Evolutionary conservation across 2,113 vertebrate genomes (phyloP).

Genomic region (Bos taurus): DNA sequence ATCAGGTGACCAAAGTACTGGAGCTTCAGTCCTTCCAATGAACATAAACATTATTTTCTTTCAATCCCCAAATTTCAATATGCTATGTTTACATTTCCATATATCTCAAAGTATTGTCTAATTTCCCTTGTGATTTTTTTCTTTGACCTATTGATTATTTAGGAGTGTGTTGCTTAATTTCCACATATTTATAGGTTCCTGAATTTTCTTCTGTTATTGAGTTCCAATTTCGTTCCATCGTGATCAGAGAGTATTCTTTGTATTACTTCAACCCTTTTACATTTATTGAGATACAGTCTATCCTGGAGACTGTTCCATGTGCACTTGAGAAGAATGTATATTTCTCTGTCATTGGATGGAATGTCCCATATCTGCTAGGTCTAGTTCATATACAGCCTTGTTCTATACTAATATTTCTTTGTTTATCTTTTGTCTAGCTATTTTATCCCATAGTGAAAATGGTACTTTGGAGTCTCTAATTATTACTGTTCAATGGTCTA

Average conservation of each 20-base stretch:
- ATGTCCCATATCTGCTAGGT: neutral
- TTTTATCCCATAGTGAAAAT: neutral
- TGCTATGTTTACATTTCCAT: neutral
- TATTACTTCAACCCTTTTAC: neutral
- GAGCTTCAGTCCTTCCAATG: neutral
- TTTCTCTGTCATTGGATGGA: neutral
- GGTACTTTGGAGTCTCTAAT: neutral
- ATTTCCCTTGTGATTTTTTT: neutral
- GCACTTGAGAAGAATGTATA: neutral
- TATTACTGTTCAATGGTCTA: neutral
- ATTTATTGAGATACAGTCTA: neutral
- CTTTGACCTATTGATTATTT: neutral
- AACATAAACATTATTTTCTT: neutral
- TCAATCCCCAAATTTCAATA: neutral
- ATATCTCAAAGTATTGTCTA: neutral
- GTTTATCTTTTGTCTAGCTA: neutral
- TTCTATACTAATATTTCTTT: neutral
- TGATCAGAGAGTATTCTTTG: neutral
- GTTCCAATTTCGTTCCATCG: neutral
- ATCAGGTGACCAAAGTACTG: neutral
- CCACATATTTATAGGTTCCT: neutral
- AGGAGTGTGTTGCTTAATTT: neutral
- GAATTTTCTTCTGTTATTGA: neutral
- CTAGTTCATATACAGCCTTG: neutral
- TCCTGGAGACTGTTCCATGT: neutral